phyloP scores from a whole-genome alignment of 1,140 invertebrate species.

The Maconellicoccus hirsutus region DNA sequence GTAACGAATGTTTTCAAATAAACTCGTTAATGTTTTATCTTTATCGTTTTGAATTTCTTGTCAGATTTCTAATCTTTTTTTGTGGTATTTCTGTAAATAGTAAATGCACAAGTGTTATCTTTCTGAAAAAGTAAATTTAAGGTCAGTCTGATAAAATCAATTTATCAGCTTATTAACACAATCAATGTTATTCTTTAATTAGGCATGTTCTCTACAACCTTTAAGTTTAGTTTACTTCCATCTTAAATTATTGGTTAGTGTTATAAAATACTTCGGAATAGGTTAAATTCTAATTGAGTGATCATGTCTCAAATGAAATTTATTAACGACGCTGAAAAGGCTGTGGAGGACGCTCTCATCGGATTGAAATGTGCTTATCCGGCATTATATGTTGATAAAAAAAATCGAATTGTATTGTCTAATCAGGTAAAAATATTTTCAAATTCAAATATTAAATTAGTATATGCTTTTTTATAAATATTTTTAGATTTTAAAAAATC shows the following conservation, averaged over 20 bases:
- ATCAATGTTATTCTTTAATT: background rate
- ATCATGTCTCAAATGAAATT: constrained; percentile 38
- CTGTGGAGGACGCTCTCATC: constrained; percentile 53
- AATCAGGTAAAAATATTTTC: constrained; percentile 34
- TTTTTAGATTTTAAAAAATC: constrained; percentile 41
- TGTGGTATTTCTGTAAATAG: background rate
- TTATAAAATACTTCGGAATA: background rate
- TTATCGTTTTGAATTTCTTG: background rate
- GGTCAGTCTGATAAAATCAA: background rate
- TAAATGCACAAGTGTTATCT: background rate
- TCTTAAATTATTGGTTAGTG: background rate
- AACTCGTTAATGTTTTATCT: background rate
- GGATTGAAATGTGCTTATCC: constrained; percentile 52
- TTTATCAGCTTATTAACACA: background rate
- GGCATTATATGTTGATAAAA: constrained; percentile 44
- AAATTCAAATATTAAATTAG: constrained; percentile 18
- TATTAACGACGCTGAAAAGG: constrained; percentile 48
- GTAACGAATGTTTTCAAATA: background rate
- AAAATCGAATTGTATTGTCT: constrained; percentile 47
- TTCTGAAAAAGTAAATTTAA: background rate
- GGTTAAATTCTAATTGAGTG: background rate
- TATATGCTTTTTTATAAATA: constrained; percentile 17
- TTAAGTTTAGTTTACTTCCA: background rate
- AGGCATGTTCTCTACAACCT: background rate
- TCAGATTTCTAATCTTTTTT: background rate